These are phyloP conservation scores for Acanthoscelides obtectus DNA, from an alignment of 2,888 invertebrate species.

Conservation along the genomic window DNA sequence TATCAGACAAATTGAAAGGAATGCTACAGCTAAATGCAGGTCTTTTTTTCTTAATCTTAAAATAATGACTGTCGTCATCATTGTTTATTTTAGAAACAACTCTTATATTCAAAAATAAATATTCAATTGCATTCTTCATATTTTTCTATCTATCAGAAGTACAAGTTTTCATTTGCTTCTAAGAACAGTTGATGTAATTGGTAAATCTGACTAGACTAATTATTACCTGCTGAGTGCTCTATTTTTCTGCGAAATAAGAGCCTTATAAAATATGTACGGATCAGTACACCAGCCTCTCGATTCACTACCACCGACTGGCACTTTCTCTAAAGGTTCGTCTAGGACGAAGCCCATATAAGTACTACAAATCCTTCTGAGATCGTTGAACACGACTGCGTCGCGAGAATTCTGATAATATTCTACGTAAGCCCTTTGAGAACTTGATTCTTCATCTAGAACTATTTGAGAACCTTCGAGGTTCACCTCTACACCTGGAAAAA, in stretches of 20 bases:
- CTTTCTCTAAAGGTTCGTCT: conserved; percentile 39
- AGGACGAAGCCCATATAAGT: conserved; percentile 40
- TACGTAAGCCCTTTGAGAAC: conserved; percentile 37
- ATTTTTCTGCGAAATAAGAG: conserved; percentile 39
- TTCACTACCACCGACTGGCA: conserved; percentile 23
- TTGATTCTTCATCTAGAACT: conserved; percentile 30
- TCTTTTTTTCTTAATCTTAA: no score
- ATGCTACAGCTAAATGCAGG: no score
- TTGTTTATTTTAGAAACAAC: no score
- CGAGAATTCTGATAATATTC: conserved; percentile 38
- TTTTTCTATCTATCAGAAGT: no score
- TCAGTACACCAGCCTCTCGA: conserved; percentile 44
- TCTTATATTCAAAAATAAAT: no score
- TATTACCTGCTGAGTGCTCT: conserved; percentile 34
- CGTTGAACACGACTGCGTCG: conserved; percentile 23
- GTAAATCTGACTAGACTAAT: no score
- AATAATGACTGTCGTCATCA: no score
- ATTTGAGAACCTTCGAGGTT: conserved; percentile 13
- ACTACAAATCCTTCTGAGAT: conserved; percentile 35
- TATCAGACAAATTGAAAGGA: no score
- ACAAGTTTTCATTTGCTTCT: no score
- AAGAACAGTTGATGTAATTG: no score
- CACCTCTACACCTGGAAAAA: conserved; percentile 27
- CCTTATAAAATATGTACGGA: conserved; percentile 34
- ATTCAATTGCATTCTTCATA: no score